phyloP scores from a whole-genome alignment of 1,140 invertebrate species.

The Steinernema khuongi region DNA sequence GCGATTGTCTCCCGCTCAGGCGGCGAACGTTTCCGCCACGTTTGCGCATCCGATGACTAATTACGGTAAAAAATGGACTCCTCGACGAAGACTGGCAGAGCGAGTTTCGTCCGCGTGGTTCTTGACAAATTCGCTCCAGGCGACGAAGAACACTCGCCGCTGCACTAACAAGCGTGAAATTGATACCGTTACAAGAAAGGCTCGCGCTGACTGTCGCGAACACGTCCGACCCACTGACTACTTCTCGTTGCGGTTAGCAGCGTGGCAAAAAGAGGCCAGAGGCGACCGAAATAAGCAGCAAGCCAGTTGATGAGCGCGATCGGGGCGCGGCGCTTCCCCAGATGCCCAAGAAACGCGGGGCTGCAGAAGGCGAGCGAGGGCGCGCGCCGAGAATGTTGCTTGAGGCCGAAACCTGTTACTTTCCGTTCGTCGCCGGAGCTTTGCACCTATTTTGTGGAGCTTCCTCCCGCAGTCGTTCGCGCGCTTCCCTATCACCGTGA shows the following conservation, averaged over 20 bases:
- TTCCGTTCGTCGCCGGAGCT: background rate
- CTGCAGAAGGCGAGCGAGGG: no score
- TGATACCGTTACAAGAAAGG: slow-evolving; percentile 14
- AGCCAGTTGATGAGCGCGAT: slow-evolving; percentile 16
- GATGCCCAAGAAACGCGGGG: background rate
- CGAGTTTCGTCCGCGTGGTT: slow-evolving; percentile 13
- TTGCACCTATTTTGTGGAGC: no score
- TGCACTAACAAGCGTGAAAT: slow-evolving; percentile 13
- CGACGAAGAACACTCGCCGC: background rate
- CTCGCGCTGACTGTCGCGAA: background rate
- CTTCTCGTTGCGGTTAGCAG: slow-evolving; percentile 9
- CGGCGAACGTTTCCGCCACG: slow-evolving; percentile 11
- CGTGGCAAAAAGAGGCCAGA: background rate
- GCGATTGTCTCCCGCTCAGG: background rate
- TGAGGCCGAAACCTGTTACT: background rate
- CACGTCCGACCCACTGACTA: background rate
- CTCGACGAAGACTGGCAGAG: background rate
- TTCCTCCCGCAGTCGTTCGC: background rate
- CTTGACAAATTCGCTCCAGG: slow-evolving; percentile 1
- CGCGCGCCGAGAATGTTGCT: background rate
- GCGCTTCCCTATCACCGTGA: no score
- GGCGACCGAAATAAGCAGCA: slow-evolving; percentile 3
- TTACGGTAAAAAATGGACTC: slow-evolving; percentile 17
- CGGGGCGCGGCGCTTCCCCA: background rate
- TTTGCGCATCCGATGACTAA: slow-evolving; percentile 11